A percentile compares a stretch with the other conserved stretches of the same genome.
Conservation (phyloP, 2,113 vertebrate genomes). For the Myotis lucifugus region DNA sequence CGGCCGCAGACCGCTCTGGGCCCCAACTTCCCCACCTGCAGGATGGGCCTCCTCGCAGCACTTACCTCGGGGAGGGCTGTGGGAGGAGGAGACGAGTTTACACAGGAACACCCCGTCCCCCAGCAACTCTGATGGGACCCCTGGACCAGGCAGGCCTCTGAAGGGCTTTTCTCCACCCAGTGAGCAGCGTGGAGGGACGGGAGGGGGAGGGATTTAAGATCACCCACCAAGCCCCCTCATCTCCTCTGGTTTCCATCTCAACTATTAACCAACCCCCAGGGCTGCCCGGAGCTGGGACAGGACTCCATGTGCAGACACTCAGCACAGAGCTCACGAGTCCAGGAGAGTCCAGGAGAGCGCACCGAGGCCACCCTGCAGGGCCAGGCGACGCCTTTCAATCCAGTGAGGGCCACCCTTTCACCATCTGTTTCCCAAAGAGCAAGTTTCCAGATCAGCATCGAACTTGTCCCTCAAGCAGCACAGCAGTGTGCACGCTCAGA, state of each 20-base stretch:
- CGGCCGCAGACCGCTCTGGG: fast-evolving
- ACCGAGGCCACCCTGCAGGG: not conserved
- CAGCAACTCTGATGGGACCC: fast-evolving
- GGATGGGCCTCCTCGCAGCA: fast-evolving
- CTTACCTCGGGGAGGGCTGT: fast-evolving
- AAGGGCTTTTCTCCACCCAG: not conserved
- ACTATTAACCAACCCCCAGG: not conserved
- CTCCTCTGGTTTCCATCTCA: fast-evolving
- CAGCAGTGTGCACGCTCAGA: not conserved
- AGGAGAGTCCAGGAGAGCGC: too few relatives aligned
- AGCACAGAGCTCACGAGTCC: not conserved
- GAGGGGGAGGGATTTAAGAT: not conserved
- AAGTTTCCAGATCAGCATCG: not conserved
- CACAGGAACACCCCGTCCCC: fast-evolving
- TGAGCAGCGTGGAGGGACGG: fast-evolving
- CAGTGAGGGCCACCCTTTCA: not conserved
- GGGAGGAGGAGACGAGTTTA: fast-evolving
- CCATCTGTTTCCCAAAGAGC: not conserved
- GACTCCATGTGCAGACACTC: fast-evolving
- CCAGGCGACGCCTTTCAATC: not conserved
- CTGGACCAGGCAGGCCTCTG: not conserved
- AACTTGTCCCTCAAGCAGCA: not conserved
- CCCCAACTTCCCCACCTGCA: not conserved
- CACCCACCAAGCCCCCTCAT: not conserved
- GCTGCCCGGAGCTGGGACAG: fast-evolving